Conservation (phyloP, 2,113 vertebrate species). For the Pelmatolapia mariae region DNA sequence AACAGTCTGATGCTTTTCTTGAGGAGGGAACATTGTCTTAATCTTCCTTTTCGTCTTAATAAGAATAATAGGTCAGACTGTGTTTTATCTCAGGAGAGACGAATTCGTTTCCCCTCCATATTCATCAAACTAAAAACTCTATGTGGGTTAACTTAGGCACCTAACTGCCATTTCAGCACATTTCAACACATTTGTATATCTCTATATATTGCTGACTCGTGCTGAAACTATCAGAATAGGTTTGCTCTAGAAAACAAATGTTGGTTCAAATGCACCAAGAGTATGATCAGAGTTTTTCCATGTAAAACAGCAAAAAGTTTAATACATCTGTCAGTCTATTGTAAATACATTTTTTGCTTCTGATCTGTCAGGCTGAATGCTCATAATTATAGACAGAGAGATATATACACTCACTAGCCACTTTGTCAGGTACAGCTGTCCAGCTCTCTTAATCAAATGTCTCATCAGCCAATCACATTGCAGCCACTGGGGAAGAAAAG, state of each 20-base stretch:
- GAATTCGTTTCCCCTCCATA: constrained; percentile 2
- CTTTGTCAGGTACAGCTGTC: background rate
- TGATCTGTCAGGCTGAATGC: background rate
- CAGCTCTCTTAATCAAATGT: background rate
- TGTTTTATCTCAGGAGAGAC: background rate
- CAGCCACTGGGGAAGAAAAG: background rate
- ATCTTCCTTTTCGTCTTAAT: background rate
- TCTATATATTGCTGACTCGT: constrained; percentile 24
- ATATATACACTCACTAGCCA: background rate
- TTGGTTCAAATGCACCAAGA: background rate
- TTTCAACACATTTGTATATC: constrained; percentile 29
- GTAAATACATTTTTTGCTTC: background rate
- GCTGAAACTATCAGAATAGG: constrained; percentile 6
- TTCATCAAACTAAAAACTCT: constrained; percentile 23
- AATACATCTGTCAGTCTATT: background rate
- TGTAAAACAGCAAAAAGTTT: background rate
- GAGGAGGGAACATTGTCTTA: background rate
- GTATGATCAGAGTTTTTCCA: background rate
- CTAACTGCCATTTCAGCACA: constrained; percentile 46
- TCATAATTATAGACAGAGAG: background rate
- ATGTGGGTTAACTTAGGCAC: constrained; percentile 24
- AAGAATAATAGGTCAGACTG: constrained; percentile 13
- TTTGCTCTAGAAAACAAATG: constrained; percentile 25
- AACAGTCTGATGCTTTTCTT: background rate
- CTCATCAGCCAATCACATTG: background rate